Evolutionary conservation across 1,140 invertebrate genomes (phyloP).

Genomic region (Holcopasites calliopsidis): DNA sequence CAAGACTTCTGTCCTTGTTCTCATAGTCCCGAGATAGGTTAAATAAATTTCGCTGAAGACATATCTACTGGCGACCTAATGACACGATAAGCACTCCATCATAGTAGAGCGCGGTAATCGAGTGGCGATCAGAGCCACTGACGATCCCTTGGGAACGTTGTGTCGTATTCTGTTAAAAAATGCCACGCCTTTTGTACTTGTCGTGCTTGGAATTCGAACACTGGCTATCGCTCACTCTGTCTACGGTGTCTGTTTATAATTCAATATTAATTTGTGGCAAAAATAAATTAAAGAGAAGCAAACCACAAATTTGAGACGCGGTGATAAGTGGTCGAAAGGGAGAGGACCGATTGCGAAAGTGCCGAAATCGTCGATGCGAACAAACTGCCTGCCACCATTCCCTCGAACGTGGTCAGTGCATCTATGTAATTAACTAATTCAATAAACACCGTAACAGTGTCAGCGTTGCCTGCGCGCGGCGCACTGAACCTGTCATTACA

Average conservation of each 20-base stretch:
- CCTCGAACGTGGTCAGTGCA: neutral
- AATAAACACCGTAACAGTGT: conserved; percentile 66
- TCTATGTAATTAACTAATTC: conserved; percentile 67
- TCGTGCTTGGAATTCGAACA: neutral
- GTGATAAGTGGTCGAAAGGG: conserved; percentile 2
- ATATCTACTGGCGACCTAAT: conserved; percentile 56
- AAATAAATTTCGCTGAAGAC: conserved; percentile 50
- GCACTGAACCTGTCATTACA: conserved; percentile 65
- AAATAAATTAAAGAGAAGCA: neutral
- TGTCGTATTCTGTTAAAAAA: neutral
- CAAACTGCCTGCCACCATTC: neutral
- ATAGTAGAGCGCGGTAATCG: conserved; percentile 28
- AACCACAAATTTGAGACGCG: neutral
- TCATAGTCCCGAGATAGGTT: conserved; percentile 42
- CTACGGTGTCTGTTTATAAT: too few species aligned
- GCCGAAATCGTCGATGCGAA: conserved; percentile 25
- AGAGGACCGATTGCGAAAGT: neutral
- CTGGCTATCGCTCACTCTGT: too few species aligned
- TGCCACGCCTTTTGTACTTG: neutral
- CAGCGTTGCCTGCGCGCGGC: conserved; percentile 52
- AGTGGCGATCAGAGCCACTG: neutral
- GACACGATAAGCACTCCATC: conserved; percentile 56
- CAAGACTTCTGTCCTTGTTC: neutral
- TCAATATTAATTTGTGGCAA: neutral
- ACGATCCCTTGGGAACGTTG: conserved; percentile 24